Evolutionary conservation across 1,140 invertebrate species (phyloP), one percentile per base, ranked within the genome.

Genomic region (Pararge aegeria): DNA sequence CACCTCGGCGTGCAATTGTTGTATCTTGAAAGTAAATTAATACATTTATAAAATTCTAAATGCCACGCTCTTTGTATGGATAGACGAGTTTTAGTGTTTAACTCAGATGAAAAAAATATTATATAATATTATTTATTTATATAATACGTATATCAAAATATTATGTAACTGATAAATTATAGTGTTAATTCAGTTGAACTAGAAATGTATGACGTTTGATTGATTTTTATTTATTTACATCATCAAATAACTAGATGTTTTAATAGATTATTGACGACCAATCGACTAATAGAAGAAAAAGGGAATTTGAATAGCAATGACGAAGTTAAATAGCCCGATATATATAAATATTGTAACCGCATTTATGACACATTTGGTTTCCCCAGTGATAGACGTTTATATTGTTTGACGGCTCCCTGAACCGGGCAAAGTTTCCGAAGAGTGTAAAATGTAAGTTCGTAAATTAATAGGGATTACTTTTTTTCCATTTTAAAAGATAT

Each of bases 41-140:
- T 60, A 40, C 54, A 54, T 70, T 49, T 70, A 73, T 71, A 64
- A 73, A 83, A 80, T 78, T 82, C 68, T 83, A 85, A 88, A 86
- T 83, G 74, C 80, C 78, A 84, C 74, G 80, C 83, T 89, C 87
- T 89, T 86, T 84, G 83, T 84, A 84, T 87, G 61, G 77, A 70
- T 79, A 85, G 74, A 84, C 75, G 72, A 75, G 62, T 78, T 77
- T 69, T 78, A 87, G 71, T 80, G 50, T 83, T 83, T 80, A 80
- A 83, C 78, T 87, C 78, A 86, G 81, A 88, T 84, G 75, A 73
- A 72, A 67, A 76, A 75, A 75, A 80, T 75, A 77, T 83, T 24
- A 24, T 24, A 24, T 24, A 24, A 81, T 81, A 78, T 80, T 80
- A 82, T 77, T 80, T 84, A 82, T 75, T 74, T 79, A 80, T 82